These are phyloP conservation scores for Acutogordius australiensis DNA, from an alignment of 2,888 invertebrate genomes.

Conservation along the genomic window DNA sequence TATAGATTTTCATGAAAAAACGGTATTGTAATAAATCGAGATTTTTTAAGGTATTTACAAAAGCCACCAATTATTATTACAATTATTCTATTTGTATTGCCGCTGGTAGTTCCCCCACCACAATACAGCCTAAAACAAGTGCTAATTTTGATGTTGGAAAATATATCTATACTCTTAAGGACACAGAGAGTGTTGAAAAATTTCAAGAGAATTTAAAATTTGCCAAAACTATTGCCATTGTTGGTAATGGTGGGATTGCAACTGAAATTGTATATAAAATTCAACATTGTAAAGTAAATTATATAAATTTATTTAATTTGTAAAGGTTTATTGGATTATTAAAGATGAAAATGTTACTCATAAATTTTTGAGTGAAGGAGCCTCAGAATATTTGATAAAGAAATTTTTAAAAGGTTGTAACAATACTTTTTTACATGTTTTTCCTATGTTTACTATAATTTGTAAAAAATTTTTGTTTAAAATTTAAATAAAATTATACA, in stretches of 20 bases:
- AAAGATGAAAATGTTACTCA: slow-evolving; percentile 68
- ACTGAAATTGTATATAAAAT: slow-evolving; percentile 51
- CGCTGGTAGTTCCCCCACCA: background rate
- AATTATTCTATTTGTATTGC: background rate
- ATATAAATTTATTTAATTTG: slow-evolving; percentile 6
- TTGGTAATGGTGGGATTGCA: slow-evolving; percentile 95
- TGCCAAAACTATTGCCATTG: slow-evolving; percentile 43
- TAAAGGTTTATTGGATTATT: slow-evolving; percentile 45
- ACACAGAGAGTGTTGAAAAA: slow-evolving; percentile 58
- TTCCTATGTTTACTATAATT: no score
- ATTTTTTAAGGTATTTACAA: background rate
- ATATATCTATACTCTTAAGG: slow-evolving; percentile 64
- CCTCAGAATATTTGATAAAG: slow-evolving; percentile 59
- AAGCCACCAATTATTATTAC: background rate
- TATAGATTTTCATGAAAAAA: background rate
- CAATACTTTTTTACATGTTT: no score
- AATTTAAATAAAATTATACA: no score
- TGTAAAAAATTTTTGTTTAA: no score
- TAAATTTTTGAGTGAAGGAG: slow-evolving; percentile 77
- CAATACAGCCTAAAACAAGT: slow-evolving; percentile 7
- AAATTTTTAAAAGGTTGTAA: slow-evolving; percentile 10
- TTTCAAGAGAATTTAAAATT: slow-evolving; percentile 39
- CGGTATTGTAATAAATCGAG: background rate
- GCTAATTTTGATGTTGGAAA: no score
- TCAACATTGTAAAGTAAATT: slow-evolving; percentile 43